A percentile compares a stretch with the other conserved stretches of the same genome.
Evolutionary conservation across 2,113 vertebrate species (phyloP).

Genomic region (Corvus cornix): DNA sequence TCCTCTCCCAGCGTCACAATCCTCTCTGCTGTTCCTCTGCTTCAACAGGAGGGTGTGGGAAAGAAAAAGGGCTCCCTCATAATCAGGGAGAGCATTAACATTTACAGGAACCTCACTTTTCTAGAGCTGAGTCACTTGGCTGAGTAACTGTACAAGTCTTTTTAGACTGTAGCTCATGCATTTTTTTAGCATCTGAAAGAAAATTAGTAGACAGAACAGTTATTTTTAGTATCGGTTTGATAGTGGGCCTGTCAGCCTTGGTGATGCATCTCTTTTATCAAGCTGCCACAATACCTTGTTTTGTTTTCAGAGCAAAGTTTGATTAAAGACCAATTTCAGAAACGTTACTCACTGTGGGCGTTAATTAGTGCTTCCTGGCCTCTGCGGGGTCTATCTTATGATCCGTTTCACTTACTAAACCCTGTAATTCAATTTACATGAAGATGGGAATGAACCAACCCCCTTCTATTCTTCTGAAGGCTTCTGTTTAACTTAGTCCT

Average conservation of each 20-base stretch:
- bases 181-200: slow-evolving; percentile 51
- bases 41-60: background rate
- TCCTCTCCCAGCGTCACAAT: background rate
- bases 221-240: slow-evolving; percentile 67
- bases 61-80: background rate
- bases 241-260: slow-evolving; percentile 53
- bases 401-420: slow-evolving; percentile 42
- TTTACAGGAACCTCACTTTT: background rate
- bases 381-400: slow-evolving; percentile 36
- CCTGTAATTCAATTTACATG: slow-evolving; percentile 65
- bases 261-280: slow-evolving; percentile 64
- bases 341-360: slow-evolving; percentile 51
- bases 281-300: slow-evolving; percentile 56
- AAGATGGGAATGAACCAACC: slow-evolving; percentile 31
- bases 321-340: slow-evolving; percentile 66
- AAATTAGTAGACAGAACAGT: slow-evolving; percentile 40
- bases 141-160: slow-evolving; percentile 3
- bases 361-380: slow-evolving; percentile 70
- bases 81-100: background rate
- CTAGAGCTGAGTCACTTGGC: slow-evolving; percentile 45
- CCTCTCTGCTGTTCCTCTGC: background rate
- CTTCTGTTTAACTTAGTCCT: slow-evolving; percentile 23
- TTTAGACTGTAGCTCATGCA: background rate
- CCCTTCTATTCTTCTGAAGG: slow-evolving; percentile 17
- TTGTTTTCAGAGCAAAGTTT: slow-evolving; percentile 63